phyloP scores from a whole-genome alignment of 2,113 vertebrate genomes.

The Tragelaphus scriptus region DNA sequence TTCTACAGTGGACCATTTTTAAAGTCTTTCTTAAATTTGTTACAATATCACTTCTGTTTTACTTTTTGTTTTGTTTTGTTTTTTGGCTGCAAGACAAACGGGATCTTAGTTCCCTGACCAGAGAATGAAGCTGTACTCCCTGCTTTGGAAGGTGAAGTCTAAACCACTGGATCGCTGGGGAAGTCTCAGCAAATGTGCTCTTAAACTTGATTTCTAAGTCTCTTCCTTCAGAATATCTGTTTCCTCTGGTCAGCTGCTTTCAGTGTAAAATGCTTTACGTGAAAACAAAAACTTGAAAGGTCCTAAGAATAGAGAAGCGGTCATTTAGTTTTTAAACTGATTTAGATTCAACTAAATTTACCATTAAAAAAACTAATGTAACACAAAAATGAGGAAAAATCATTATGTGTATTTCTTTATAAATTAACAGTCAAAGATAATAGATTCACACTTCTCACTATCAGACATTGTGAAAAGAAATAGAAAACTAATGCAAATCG shows the following conservation, averaged over 20 bases:
- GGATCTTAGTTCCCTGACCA: not conserved
- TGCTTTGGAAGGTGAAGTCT: not conserved
- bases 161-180: accelerated
- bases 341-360: not conserved
- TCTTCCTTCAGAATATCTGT: not conserved
- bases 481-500: not conserved
- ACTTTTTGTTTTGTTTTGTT: not conserved
- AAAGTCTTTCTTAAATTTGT: not conserved
- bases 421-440: not conserved
- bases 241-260: not conserved
- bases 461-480: not conserved
- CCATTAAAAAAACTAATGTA: not conserved
- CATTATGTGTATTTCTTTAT: not conserved
- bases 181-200: not conserved
- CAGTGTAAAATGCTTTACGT: not conserved
- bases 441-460: not conserved
- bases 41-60: not conserved
- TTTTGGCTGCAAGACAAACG: not conserved
- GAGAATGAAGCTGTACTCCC: not conserved
- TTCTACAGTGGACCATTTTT: not conserved
- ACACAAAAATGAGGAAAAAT: not conserved
- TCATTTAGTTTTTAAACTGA: not conserved
- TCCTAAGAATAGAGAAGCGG: not conserved
- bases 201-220: not conserved
- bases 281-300: not conserved